phyloP scores from a whole-genome alignment of 2,888 invertebrate genomes.

The Thereva unica region DNA sequence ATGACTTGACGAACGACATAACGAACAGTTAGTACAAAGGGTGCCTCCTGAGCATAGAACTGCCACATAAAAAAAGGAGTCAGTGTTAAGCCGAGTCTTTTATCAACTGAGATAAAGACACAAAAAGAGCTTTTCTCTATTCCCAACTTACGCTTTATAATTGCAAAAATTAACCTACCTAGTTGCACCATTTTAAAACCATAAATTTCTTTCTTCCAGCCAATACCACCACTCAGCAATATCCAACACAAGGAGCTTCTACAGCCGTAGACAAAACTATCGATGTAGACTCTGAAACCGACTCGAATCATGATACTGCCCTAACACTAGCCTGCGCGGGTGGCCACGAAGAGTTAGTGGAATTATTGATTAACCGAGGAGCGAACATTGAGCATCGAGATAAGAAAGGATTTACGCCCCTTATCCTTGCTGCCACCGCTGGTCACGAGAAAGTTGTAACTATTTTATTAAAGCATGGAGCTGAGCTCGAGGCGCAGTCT shows the following conservation, averaged over 20 bases:
- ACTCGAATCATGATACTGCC: conserved; percentile 98
- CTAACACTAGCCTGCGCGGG: conserved; percentile 96
- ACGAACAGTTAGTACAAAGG: no score
- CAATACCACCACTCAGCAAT: conserved; percentile 48
- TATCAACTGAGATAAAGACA: no score
- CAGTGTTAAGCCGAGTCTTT: not conserved
- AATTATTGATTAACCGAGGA: conserved; percentile 85
- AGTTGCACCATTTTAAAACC: not conserved
- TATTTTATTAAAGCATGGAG: conserved; percentile 87
- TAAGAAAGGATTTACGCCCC: conserved; percentile 97
- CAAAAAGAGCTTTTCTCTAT: no score
- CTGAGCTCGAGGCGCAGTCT: conserved; percentile 98
- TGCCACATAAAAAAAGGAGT: no score
- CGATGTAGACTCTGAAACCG: conserved; percentile 97
- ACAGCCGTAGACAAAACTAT: conserved; percentile 71
- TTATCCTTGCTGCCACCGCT: conserved; percentile 96
- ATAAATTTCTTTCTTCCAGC: conserved; percentile 30
- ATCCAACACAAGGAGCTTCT: conserved; percentile 52
- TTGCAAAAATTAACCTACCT: not conserved
- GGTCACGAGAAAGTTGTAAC: conserved; percentile 91
- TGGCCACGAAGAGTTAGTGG: conserved; percentile 94
- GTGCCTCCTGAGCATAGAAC: no score
- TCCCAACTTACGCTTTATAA: no score
- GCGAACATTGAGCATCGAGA: conserved; percentile 98
- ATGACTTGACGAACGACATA: no score